Evolutionary conservation across 2,113 vertebrate species (phyloP).

Genomic region (Pteropus alecto): DNA sequence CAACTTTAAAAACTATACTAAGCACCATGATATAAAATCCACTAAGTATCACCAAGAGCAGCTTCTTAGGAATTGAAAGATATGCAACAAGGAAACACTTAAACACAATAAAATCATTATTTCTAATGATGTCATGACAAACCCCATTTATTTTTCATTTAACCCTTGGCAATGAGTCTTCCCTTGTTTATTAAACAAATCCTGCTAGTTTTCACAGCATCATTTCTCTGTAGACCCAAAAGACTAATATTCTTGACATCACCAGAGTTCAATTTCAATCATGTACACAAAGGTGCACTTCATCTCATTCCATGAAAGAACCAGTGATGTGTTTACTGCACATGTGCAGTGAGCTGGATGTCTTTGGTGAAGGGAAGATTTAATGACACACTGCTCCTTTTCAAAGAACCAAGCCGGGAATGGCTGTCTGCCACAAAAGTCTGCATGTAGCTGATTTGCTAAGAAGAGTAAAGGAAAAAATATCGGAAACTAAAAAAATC

Average conservation of each 20-base stretch:
- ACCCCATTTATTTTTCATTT: slow-evolving; percentile 13
- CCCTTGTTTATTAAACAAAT: slow-evolving; percentile 45
- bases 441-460: not conserved
- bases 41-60: not conserved
- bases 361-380: not conserved
- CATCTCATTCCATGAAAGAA: not conserved
- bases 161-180: slow-evolving; percentile 35
- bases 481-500: not conserved
- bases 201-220: not conserved
- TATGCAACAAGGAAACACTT: not conserved
- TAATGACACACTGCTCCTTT: slow-evolving; percentile 9
- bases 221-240: slow-evolving; percentile 40
- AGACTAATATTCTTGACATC: not conserved
- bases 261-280: not conserved
- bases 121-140: slow-evolving; percentile 24
- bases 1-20: not conserved
- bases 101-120: slow-evolving; percentile 40
- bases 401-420: not conserved
- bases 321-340: not conserved
- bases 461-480: not conserved
- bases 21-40: not conserved
- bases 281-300: not conserved
- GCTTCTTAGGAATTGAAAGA: not conserved
- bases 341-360: not conserved
- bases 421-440: not conserved